A percentile compares a stretch with the other conserved stretches of the same genome.
phyloP scores from a whole-genome alignment of 1,140 invertebrate genomes.

The Vanessa tameamea region DNA sequence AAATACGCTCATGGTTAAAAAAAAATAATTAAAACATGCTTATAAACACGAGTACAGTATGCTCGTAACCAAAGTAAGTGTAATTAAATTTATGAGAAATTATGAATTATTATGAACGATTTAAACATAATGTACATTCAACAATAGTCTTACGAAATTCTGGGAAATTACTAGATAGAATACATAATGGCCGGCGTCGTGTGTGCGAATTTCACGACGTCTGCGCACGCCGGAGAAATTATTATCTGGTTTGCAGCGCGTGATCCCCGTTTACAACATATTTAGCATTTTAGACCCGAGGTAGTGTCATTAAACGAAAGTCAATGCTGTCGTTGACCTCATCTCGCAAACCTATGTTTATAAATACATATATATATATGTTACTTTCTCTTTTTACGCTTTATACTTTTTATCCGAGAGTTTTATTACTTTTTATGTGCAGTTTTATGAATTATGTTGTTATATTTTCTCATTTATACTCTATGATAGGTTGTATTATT shows the following conservation, averaged over 20 bases:
- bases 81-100: neutral
- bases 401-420: neutral
- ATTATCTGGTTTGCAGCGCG: conserved; percentile 45
- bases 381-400: conserved; percentile 45
- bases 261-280: conserved; percentile 46
- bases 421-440: neutral
- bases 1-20: no score
- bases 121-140: no score
- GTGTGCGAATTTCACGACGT: conserved; percentile 32
- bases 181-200: conserved; percentile 21
- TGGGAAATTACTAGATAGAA: conserved; percentile 5
- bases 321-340: conserved; percentile 44
- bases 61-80: no score
- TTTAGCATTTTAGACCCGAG: conserved; percentile 36
- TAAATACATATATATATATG: conserved; percentile 40
- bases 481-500: no score
- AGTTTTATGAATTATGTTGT: neutral
- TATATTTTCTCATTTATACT: no score
- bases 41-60: no score
- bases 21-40: no score
- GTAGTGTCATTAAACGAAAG: conserved; percentile 53
- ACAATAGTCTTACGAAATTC: neutral
- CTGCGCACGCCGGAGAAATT: conserved; percentile 48
- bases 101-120: neutral
- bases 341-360: conserved; percentile 37